Conservation (phyloP, 2,888 invertebrate species). For the Calameuta pallipes region DNA sequence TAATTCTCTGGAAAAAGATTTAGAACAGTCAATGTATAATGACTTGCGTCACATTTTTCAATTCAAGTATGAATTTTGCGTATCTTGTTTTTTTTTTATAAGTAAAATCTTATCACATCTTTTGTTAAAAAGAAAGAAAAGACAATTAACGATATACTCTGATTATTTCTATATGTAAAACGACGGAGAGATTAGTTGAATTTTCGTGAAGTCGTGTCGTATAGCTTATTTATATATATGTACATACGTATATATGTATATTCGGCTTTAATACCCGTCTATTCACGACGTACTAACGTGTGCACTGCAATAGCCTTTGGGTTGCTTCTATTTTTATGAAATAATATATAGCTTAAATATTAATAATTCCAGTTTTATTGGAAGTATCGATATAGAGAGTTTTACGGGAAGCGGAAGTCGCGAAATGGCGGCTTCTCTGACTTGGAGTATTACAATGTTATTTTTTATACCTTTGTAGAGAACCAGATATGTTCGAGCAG, state of each 20-base stretch:
- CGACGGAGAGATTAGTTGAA: background rate
- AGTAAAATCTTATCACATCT: background rate
- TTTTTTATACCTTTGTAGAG: constrained; percentile 52
- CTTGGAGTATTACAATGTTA: constrained; percentile 42
- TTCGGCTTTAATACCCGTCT: background rate
- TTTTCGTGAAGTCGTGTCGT: background rate
- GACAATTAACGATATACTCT: background rate
- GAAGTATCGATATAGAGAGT: constrained; percentile 58
- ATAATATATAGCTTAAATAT: constrained; percentile 52
- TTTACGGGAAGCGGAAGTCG: constrained; percentile 38
- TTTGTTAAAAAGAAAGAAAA: background rate
- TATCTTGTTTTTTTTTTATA: background rate
- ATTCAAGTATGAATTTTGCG: too few relatives aligned
- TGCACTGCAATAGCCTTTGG: constrained; percentile 56
- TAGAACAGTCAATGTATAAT: background rate
- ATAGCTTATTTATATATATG: constrained; percentile 6
- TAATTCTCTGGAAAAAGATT: too few relatives aligned
- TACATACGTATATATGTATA: constrained; percentile 8
- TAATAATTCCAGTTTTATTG: constrained; percentile 64
- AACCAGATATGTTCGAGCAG: constrained; percentile 50
- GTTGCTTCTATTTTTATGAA: constrained; percentile 59
- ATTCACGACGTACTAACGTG: constrained; percentile 17
- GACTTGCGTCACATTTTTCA: too few relatives aligned
- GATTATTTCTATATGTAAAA: background rate
- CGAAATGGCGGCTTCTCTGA: constrained; percentile 23